phyloP scores from a whole-genome alignment of 2,113 vertebrate genomes.

The Tonatia bakeri region DNA sequence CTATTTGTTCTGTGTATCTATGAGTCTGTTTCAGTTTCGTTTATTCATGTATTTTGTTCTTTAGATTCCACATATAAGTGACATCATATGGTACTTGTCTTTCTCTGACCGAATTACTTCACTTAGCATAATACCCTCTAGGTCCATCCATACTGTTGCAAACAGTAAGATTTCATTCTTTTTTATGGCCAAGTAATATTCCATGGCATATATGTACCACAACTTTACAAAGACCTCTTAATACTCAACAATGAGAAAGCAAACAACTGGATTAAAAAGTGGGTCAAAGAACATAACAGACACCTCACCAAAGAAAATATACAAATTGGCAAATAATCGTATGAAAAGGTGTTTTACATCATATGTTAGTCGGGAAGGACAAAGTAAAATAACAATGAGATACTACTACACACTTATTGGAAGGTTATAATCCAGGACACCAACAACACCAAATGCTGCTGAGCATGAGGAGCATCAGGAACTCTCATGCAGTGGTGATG shows the following conservation, averaged over 20 bases:
- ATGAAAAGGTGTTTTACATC: neutral
- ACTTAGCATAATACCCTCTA: neutral
- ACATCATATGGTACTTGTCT: neutral
- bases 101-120: neutral
- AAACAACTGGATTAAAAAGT: neutral
- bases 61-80: neutral
- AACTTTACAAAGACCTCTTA: neutral
- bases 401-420: neutral
- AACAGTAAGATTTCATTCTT: neutral
- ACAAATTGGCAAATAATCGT: neutral
- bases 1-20: neutral
- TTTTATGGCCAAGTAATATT: neutral
- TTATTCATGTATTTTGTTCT: neutral
- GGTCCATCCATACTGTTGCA: neutral
- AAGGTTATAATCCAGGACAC: neutral
- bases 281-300: neutral
- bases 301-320: neutral
- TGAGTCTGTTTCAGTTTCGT: neutral
- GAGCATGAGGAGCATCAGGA: neutral
- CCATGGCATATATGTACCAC: neutral
- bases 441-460: neutral
- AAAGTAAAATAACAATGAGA: neutral
- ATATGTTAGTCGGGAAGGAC: neutral
- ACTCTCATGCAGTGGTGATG: neutral
- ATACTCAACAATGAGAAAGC: neutral